Evolutionary conservation across 2,797 vertebrate species (phyloP).

Genomic region (Podarcis lilfordi): DNA sequence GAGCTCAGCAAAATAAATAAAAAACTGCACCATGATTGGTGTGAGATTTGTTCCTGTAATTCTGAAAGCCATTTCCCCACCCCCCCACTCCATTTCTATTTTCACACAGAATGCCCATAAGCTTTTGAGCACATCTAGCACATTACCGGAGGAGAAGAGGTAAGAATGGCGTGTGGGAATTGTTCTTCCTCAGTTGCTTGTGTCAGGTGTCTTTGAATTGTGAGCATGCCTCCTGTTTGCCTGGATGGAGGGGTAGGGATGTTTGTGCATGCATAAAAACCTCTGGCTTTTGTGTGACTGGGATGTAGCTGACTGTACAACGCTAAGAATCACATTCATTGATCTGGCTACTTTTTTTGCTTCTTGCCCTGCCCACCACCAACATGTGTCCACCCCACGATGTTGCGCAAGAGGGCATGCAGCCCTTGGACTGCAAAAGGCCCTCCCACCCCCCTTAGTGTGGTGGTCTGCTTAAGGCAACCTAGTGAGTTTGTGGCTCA

Average conservation of each 20-base stretch:
- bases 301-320: no score
- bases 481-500: neutral
- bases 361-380: no score
- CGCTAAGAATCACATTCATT: no score
- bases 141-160: conserved; percentile 79
- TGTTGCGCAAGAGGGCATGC: no score
- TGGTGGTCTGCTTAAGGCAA: neutral
- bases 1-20: conserved; percentile 27
- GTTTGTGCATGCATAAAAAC: no score
- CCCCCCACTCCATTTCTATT: neutral
- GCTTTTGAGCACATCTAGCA: conserved; percentile 80
- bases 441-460: neutral
- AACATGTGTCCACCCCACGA: accelerated
- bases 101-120: conserved; percentile 87
- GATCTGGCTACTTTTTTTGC: no score
- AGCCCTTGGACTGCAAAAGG: no score
- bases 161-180: conserved; percentile 68
- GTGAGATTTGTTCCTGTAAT: conserved; percentile 34
- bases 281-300: no score
- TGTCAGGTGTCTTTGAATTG: no score
- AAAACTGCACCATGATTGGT: neutral
- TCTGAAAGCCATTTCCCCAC: conserved; percentile 1
- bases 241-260: no score
- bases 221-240: no score
- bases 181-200: neutral